Evolutionary conservation across 1,140 invertebrate species (phyloP).

Genomic region (Agrilus planipennis): DNA sequence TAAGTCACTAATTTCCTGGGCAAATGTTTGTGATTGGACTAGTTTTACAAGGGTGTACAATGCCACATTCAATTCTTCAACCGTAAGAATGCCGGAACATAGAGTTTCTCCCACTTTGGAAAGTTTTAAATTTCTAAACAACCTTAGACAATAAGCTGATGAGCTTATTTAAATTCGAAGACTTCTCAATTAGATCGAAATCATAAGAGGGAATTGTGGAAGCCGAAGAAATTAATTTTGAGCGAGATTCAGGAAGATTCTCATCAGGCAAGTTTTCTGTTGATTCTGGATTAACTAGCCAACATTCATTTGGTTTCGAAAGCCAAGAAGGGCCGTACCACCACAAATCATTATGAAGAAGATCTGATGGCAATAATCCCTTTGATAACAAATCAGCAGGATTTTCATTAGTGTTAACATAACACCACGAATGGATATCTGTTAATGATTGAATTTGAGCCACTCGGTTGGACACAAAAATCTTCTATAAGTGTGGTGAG

Average conservation of each 20-base stretch:
- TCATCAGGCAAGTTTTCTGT: too few relatives aligned
- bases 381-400: constrained; percentile 22
- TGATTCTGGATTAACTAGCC: too few relatives aligned
- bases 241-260: neutral
- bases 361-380: constrained; percentile 5
- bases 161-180: neutral
- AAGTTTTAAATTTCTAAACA: neutral
- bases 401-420: constrained; percentile 19
- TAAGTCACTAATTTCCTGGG: constrained; percentile 2
- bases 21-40: constrained; percentile 1
- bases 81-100: neutral
- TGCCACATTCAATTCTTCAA: neutral
- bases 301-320: too few relatives aligned
- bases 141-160: neutral
- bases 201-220: neutral
- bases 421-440: constrained; percentile 13
- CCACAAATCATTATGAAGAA: neutral
- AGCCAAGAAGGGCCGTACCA: constrained; percentile 1
- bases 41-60: neutral
- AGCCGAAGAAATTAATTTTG: neutral
- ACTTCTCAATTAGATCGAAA: neutral
- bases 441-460: constrained; percentile 23
- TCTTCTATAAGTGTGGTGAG: constrained; percentile 9
- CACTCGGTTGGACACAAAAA: constrained; percentile 28
- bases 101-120: neutral